These are phyloP conservation scores for Aramus guarauna DNA, from an alignment of 2,113 vertebrate genomes.

Conservation along the genomic window DNA sequence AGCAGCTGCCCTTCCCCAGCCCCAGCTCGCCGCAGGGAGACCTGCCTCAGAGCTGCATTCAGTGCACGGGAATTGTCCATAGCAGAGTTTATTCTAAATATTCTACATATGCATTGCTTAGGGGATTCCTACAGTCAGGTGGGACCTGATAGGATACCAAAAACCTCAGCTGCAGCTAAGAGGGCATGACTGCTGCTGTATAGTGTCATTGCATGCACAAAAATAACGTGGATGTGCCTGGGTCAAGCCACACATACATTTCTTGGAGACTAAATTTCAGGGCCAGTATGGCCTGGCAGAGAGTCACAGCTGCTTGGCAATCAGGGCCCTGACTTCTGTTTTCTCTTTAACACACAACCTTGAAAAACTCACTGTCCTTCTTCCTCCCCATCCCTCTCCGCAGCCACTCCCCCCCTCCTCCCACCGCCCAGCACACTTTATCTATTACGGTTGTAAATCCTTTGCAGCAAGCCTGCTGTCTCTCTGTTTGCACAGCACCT, in stretches of 20 bases:
- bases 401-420: neutral
- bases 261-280: neutral
- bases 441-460: neutral
- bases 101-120: neutral
- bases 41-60: neutral
- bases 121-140: neutral
- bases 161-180: neutral
- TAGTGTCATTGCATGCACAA: neutral
- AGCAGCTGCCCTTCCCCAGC: neutral
- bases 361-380: neutral
- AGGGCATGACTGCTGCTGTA: neutral
- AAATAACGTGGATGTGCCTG: neutral
- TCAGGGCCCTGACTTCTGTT: neutral
- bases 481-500: slow-evolving; percentile 43
- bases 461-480: neutral
- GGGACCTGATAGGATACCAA: neutral
- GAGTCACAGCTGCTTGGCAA: neutral
- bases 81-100: neutral
- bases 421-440: neutral
- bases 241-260: rapidly evolving
- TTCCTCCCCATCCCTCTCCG: neutral
- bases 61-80: rapidly evolving
- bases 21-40: rapidly evolving
- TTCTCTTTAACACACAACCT: neutral
- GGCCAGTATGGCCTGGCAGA: neutral